Conservation (phyloP, 2,113 vertebrate species). For the Ranitomeya imitator region DNA sequence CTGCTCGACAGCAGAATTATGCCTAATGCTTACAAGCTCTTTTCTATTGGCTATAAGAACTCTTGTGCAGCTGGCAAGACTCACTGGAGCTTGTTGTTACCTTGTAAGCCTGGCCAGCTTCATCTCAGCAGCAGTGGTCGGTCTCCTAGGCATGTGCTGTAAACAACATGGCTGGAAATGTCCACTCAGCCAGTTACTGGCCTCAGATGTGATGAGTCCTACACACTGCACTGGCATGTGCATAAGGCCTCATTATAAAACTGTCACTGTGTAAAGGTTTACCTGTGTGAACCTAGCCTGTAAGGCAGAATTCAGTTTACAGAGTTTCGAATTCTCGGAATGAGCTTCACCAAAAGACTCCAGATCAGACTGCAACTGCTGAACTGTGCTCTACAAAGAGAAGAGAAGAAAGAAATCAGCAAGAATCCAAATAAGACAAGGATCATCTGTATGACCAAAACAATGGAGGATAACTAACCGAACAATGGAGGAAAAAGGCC, state of each 20-base stretch:
- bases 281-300: constrained; percentile 68
- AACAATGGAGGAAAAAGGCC: no score
- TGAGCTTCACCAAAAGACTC: constrained; percentile 60
- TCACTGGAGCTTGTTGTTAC: no score
- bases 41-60: no score
- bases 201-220: neutral
- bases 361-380: constrained; percentile 70
- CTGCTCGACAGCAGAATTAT: no score
- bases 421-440: neutral
- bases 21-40: no score
- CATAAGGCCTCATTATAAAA: neutral
- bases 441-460: neutral
- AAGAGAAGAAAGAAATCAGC: neutral
- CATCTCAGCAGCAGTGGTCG: no score
- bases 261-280: constrained; percentile 23
- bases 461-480: neutral
- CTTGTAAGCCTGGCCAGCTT: no score
- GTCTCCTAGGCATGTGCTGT: no score
- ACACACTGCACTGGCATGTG: neutral
- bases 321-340: constrained; percentile 64
- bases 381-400: constrained; percentile 61
- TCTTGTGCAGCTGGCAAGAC: no score
- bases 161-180: no score
- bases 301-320: constrained; percentile 59
- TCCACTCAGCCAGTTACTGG: no score